These are phyloP conservation scores for Buathra laborator DNA, from an alignment of 2,888 invertebrate species.

Conservation along the genomic window DNA sequence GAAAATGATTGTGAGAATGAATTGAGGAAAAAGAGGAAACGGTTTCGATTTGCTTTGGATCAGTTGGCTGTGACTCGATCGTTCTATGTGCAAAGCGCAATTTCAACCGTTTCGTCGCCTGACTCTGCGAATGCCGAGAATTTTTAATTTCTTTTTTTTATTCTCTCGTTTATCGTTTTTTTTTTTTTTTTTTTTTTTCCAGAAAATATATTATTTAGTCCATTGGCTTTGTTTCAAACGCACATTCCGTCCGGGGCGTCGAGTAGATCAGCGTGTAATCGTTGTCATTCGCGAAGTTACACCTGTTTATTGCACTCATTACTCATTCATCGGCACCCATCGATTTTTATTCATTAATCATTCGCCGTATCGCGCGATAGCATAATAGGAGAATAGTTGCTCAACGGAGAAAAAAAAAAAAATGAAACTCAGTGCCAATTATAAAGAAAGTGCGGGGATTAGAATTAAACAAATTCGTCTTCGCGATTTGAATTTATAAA, in stretches of 20 bases:
- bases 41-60: constrained; percentile 72
- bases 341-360: constrained; percentile 19
- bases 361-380: constrained; percentile 50
- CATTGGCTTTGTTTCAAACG: constrained; percentile 31
- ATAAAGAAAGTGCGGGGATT: constrained; percentile 19
- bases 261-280: constrained; percentile 20
- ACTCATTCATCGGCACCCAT: constrained; percentile 29
- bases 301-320: constrained; percentile 33
- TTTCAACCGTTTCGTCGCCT: constrained; percentile 3
- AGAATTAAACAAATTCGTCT: background rate
- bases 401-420: constrained; percentile 62
- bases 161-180: background rate
- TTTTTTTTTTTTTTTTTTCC: background rate
- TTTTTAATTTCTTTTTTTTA: background rate
- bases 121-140: background rate
- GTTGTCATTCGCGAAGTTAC: constrained; percentile 39
- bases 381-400: constrained; percentile 67
- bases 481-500: background rate
- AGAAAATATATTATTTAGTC: background rate
- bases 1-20: background rate
- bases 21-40: constrained; percentile 24
- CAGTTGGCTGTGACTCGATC: constrained; percentile 76
- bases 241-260: constrained; percentile 71
- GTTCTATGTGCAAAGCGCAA: constrained; percentile 67
- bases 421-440: constrained; percentile 57